Base-by-base conservation (phyloP, 2,113 vertebrate genomes). In the Coptodon bakossiorum region DNA sequence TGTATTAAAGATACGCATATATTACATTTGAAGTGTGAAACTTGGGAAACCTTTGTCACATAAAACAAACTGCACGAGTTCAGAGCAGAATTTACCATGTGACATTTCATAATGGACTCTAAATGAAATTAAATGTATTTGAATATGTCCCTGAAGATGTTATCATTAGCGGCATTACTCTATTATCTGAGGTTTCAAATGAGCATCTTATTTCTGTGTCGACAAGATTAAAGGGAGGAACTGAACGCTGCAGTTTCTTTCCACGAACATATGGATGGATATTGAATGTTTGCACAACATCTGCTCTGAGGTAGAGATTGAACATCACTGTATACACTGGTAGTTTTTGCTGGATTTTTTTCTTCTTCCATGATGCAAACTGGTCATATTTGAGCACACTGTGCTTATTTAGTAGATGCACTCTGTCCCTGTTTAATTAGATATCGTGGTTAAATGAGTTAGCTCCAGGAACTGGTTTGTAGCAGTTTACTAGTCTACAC, bases 281-380 rank as follows among this genome's bases (percentile, higher is more conserved):
- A 45, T 19, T 66, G 71, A 80, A 80, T 84, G 86, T 89, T 89
- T 91, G 63, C 73, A 54, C 29, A 85, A 24, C 80, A 79, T 81
- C 76, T 90, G 86, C 34, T 91, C 27, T 5, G 24, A 71, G 11
- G 27, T 22, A 27, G 31, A 24, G 56, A 83, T 36, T 36, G 27
- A 86, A 71, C 31, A 79, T 48, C 50, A 50, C 53, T 56, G 53
- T 38, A 66, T 79, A 36, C 36, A 27, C 36, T 52, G 31, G 36
- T 45, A 45, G 22, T 79, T 73, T 57, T 31, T 19, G 14, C 6
- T 56, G 52, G 22, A 45, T 83, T 54, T 45, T 17, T 59, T 45
- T 17, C 48, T 50, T 81, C 17, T 43, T 59, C 71, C 34, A 8
- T 19, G 40, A 76, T 48, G 22, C 40, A 19, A 50, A 76, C 16